These are phyloP conservation scores for Balanococcus diminutus DNA, from an alignment of 2,888 invertebrate genomes.

Conservation along the genomic window DNA sequence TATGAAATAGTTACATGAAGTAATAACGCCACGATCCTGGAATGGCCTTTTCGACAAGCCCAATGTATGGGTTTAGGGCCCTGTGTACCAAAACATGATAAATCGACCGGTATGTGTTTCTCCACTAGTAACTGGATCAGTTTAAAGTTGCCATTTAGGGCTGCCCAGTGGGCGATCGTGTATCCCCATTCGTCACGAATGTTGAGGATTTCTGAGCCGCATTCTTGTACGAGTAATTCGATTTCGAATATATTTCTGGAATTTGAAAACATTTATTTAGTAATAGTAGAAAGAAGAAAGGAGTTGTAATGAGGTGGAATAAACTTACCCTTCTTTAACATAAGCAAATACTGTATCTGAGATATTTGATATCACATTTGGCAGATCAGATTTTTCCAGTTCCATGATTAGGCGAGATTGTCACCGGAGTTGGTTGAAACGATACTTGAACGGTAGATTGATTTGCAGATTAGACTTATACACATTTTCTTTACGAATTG, in stretches of 20 bases:
- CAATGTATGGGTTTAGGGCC: slow-evolving; percentile 92
- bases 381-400: background rate
- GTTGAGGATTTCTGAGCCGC: slow-evolving; percentile 76
- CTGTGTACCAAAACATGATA: slow-evolving; percentile 85
- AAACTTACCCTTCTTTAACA: slow-evolving; percentile 39
- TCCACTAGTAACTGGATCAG: slow-evolving; percentile 86
- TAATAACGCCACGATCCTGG: slow-evolving; percentile 80
- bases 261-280: too few relatives aligned
- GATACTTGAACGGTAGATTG: background rate
- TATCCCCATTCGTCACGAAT: slow-evolving; percentile 90
- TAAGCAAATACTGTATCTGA: slow-evolving; percentile 7
- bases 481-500: too few relatives aligned
- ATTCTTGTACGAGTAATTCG: slow-evolving; percentile 81
- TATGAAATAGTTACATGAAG: slow-evolving; percentile 62
- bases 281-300: background rate
- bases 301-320: background rate
- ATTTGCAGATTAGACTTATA: too few relatives aligned
- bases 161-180: slow-evolving; percentile 92
- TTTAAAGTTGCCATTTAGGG: slow-evolving; percentile 87
- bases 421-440: background rate
- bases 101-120: slow-evolving; percentile 80
- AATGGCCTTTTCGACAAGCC: slow-evolving; percentile 92
- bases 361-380: background rate
- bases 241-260: slow-evolving; percentile 80
- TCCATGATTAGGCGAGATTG: background rate